phyloP scores from a whole-genome alignment of 2,113 vertebrate genomes.

The Strix uralensis region DNA sequence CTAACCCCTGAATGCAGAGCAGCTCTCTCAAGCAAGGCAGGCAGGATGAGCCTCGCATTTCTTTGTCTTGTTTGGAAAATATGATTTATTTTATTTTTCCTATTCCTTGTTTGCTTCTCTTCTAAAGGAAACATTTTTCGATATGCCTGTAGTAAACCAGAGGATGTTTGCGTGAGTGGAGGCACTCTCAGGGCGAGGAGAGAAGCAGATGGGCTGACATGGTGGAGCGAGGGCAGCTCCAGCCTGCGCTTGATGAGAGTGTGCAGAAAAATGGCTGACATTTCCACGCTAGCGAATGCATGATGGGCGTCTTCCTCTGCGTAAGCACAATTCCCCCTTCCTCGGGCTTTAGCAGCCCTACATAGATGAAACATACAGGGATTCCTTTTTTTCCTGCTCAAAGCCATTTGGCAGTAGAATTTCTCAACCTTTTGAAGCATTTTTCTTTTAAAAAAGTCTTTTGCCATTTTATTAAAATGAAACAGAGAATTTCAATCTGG shows the following conservation, averaged over 20 bases:
- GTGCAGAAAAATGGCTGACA: conserved; percentile 62
- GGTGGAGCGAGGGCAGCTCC: conserved; percentile 47
- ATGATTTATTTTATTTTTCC: not conserved
- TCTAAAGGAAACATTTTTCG: not conserved
- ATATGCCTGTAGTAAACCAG: not conserved
- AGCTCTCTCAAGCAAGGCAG: conserved; percentile 36
- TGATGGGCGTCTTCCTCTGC: conserved; percentile 38
- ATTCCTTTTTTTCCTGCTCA: not conserved
- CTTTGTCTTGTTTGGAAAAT: conserved; percentile 55
- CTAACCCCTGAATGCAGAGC: conserved; percentile 49
- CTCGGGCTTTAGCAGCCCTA: not conserved
- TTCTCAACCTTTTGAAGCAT: not conserved
- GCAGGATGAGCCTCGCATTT: not conserved
- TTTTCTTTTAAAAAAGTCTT: not conserved
- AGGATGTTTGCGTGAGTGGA: not conserved
- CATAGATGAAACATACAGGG: not conserved
- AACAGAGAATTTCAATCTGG: not conserved
- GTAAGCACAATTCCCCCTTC: conserved; percentile 34
- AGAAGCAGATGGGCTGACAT: conserved; percentile 38
- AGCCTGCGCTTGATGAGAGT: not conserved
- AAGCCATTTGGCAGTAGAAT: not conserved
- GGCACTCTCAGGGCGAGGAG: not conserved
- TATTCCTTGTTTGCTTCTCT: not conserved
- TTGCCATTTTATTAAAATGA: not conserved
- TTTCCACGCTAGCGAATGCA: not conserved